phyloP scores from a whole-genome alignment of 2,888 invertebrate species.

The Ephialtes manifestator region DNA sequence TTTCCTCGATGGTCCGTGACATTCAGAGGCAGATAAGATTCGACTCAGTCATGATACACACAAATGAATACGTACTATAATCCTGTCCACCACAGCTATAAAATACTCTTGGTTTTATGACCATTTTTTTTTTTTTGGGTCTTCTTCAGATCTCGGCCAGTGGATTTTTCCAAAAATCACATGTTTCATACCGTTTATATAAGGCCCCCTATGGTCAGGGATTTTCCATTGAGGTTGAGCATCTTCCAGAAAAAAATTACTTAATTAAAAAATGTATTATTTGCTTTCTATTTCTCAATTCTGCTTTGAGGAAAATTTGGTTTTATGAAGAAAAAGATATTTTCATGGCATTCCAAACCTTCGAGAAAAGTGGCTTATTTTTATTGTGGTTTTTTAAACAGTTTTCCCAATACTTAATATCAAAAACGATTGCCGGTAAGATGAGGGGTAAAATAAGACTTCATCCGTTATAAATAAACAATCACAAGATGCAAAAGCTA shows the following conservation, averaged over 20 bases:
- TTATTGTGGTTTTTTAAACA: no score
- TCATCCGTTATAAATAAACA: no score
- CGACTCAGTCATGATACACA: conserved; percentile 23
- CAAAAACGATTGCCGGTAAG: no score
- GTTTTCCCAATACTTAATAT: no score
- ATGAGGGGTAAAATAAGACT: no score
- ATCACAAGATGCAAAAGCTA: no score
- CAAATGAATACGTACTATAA: conserved; percentile 6
- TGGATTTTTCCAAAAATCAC: neutral
- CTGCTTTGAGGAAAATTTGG: no score
- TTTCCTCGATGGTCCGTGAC: conserved; percentile 79
- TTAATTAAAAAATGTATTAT: neutral
- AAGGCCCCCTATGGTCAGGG: neutral
- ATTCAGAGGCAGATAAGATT: conserved; percentile 72
- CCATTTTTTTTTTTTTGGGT: neutral
- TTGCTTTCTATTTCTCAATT: no score
- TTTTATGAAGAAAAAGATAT: no score
- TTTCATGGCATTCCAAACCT: no score
- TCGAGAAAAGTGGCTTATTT: no score
- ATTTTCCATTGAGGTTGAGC: neutral
- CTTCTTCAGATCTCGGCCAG: neutral
- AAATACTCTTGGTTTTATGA: neutral
- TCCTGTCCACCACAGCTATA: conserved; percentile 7
- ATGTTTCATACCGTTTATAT: neutral
- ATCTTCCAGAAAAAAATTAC: neutral